Percentiles rank a stretch among this genome's conserved stretches.
Conservation (phyloP, 1,140 invertebrate genomes). For the Hylyphantes graminicola region DNA sequence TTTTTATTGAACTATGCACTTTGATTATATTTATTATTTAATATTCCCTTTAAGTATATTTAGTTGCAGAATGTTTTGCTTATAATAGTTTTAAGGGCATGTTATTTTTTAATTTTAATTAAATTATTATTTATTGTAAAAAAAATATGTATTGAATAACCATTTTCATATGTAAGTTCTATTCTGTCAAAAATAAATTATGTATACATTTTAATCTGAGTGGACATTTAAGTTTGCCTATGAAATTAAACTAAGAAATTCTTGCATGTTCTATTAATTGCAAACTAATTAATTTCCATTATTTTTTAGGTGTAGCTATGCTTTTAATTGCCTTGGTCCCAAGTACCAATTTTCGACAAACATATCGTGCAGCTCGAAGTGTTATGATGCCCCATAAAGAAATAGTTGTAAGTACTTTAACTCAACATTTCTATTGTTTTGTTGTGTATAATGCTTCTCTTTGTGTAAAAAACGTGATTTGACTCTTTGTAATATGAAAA, state of each 20-base stretch:
- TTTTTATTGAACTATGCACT: not conserved
- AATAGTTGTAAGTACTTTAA: conserved; percentile 65
- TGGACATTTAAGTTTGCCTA: not conserved
- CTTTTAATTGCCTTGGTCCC: conserved; percentile 89
- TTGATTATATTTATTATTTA: not conserved
- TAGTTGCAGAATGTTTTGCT: not conserved
- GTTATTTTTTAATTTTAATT: not conserved
- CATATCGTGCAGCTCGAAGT: conserved; percentile 77
- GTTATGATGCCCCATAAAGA: conserved; percentile 69
- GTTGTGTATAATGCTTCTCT: not conserved
- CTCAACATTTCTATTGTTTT: not conserved
- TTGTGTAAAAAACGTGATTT: not conserved
- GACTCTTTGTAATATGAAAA: not conserved
- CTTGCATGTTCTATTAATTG: too few relatives aligned
- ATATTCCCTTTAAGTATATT: not conserved
- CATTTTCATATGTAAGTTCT: not conserved
- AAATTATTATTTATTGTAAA: not conserved
- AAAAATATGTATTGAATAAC: not conserved
- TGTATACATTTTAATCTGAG: not conserved
- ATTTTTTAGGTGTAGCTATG: conserved; percentile 79
- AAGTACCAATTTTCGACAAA: conserved; percentile 86
- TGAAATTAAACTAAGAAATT: too few relatives aligned
- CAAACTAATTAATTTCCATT: too few relatives aligned
- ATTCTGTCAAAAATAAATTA: too few relatives aligned
- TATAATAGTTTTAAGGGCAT: not conserved